Conservation (phyloP, 1,140 invertebrate genomes). For the Globodera ellingtonae region DNA sequence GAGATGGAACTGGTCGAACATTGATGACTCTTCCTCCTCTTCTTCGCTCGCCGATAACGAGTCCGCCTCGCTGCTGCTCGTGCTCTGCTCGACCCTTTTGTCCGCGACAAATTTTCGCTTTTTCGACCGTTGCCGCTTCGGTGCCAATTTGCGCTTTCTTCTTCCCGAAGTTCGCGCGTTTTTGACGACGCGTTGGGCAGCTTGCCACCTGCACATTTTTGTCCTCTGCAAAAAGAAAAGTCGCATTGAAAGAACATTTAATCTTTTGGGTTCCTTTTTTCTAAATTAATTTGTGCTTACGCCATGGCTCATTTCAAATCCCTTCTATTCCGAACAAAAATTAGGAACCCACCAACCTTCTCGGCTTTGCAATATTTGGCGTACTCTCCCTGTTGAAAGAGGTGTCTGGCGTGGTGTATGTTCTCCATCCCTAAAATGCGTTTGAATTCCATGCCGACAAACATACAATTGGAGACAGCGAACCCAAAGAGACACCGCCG, state of each 20-base stretch:
- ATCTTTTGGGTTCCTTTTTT: no score
- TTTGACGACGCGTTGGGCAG: not conserved
- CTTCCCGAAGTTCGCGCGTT: not conserved
- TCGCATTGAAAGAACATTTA: no score
- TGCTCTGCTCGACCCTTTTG: slow-evolving; percentile 17
- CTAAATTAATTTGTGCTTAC: no score
- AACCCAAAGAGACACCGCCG: slow-evolving; percentile 22
- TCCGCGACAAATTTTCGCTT: not conserved
- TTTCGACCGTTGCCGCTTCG: not conserved
- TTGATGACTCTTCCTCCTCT: not conserved
- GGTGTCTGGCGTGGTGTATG: slow-evolving; percentile 15
- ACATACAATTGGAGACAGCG: not conserved
- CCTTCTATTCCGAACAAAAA: no score
- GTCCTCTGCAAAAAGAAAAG: not conserved
- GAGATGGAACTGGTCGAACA: slow-evolving; percentile 12
- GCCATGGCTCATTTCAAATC: no score
- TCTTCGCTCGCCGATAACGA: not conserved
- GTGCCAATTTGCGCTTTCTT: not conserved
- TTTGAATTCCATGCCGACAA: not conserved
- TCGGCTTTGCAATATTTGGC: not conserved
- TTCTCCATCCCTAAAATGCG: slow-evolving; percentile 20
- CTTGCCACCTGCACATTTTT: not conserved
- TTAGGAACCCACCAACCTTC: not conserved
- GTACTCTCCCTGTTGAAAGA: slow-evolving; percentile 7
- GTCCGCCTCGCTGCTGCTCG: slow-evolving; percentile 2